These are phyloP conservation scores for Sebastes itinus DNA, from an alignment of 2,797 vertebrate species.

Conservation along the genomic window DNA sequence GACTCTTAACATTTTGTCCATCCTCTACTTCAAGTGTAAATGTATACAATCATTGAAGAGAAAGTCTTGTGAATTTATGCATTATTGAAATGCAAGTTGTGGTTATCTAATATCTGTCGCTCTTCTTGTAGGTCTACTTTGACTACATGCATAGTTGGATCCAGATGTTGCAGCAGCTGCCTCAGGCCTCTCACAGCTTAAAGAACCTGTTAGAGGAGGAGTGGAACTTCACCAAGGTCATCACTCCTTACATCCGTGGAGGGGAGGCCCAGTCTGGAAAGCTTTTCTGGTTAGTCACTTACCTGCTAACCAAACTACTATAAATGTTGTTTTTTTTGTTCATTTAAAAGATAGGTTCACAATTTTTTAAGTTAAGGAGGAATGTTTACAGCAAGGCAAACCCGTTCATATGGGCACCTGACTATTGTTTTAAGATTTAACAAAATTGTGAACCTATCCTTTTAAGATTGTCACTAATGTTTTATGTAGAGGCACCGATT, in stretches of 20 bases:
- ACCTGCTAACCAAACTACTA: background rate
- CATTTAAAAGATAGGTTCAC: background rate
- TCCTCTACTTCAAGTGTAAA: background rate
- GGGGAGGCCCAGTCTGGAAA: conserved; percentile 98
- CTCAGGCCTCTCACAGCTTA: conserved; percentile 98
- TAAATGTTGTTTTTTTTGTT: background rate
- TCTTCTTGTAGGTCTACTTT: conserved; percentile 91
- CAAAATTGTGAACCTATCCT: background rate
- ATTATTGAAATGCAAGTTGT: background rate
- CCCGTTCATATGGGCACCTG: background rate
- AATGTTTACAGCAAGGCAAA: background rate
- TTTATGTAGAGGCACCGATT: background rate
- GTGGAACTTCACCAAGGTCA: conserved; percentile 99
- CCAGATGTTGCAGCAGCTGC: conserved; percentile 98
- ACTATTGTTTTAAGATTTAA: background rate
- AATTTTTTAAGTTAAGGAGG: background rate
- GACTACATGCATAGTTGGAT: conserved; percentile 99
- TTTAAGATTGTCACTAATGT: background rate
- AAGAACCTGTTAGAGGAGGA: conserved; percentile 98
- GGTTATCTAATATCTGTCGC: background rate
- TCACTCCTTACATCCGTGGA: conserved; percentile 96
- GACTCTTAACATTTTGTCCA: conserved; percentile 4
- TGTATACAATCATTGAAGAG: background rate
- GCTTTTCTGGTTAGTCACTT: conserved; percentile 90
- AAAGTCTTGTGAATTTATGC: background rate